Percentiles rank a stretch among this genome's conserved stretches.
Conservation (phyloP, 2,888 invertebrate genomes). For the Agrypnus murinus region DNA sequence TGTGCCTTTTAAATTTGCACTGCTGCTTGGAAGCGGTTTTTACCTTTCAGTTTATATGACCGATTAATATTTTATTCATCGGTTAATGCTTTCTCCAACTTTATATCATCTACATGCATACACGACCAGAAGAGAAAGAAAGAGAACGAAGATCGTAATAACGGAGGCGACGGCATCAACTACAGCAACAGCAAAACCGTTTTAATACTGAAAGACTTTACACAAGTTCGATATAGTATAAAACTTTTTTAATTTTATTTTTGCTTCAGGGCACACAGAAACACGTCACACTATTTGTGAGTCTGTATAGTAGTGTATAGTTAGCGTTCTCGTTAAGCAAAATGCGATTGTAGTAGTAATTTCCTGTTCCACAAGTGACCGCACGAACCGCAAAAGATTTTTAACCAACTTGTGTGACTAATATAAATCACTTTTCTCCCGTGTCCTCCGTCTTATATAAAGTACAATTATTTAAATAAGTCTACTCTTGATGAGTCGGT, state of each 20-base stretch:
- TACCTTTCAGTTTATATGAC: slow-evolving; percentile 15
- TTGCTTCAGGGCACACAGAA: background rate
- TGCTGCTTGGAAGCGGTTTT: slow-evolving; percentile 16
- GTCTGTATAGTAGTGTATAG: no score
- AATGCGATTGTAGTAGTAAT: slow-evolving; percentile 31
- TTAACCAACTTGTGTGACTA: slow-evolving; percentile 24
- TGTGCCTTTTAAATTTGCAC: slow-evolving; percentile 19
- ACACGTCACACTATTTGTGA: background rate
- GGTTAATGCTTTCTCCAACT: slow-evolving; percentile 4
- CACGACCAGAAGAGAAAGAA: no score
- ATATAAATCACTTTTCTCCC: slow-evolving; percentile 23
- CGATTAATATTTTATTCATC: slow-evolving; percentile 23
- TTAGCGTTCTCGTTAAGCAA: slow-evolving; percentile 15
- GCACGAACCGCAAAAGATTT: slow-evolving; percentile 29
- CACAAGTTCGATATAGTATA: background rate
- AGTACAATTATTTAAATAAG: slow-evolving; percentile 8
- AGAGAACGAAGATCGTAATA: no score
- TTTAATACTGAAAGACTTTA: slow-evolving; percentile 2
- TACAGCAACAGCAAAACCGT: background rate
- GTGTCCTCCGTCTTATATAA: no score
- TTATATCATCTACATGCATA: background rate
- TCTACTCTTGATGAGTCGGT: slow-evolving; percentile 10
- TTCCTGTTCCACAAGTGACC: slow-evolving; percentile 30
- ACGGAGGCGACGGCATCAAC: background rate
- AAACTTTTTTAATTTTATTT: slow-evolving; percentile 13